Conservation (phyloP, 2,888 invertebrate species). For the Marasmarcha lunaedactyla region DNA sequence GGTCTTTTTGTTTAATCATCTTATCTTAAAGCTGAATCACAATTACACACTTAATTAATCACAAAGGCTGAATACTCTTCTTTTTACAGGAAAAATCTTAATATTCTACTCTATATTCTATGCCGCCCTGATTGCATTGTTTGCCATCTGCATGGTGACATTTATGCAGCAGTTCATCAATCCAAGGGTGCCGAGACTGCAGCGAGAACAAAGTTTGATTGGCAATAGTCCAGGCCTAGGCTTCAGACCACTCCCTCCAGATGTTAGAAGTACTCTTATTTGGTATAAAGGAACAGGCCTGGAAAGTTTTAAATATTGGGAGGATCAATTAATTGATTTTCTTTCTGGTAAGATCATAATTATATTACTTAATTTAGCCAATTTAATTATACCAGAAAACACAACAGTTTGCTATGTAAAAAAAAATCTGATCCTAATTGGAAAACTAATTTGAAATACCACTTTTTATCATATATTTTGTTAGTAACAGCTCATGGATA, state of each 20-base stretch:
- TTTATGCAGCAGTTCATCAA: slow-evolving; percentile 93
- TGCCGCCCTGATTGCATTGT: slow-evolving; percentile 85
- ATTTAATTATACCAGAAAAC: background rate
- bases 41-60: no score
- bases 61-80: no score
- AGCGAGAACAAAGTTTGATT: slow-evolving; percentile 84
- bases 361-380: no score
- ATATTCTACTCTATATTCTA: slow-evolving; percentile 95
- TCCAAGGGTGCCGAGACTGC: slow-evolving; percentile 88
- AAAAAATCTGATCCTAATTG: no score
- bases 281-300: slow-evolving; percentile 89
- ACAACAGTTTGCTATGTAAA: no score
- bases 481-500: no score
- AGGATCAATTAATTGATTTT: slow-evolving; percentile 80
- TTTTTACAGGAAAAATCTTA: slow-evolving; percentile 85
- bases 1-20: no score
- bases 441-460: no score
- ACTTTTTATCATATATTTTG: no score
- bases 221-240: slow-evolving; percentile 96
- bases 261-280: slow-evolving; percentile 94
- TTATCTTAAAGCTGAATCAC: no score
- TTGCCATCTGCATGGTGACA: slow-evolving; percentile 91
- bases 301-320: slow-evolving; percentile 85
- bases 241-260: slow-evolving; percentile 92
- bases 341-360: slow-evolving; percentile 75